Base-by-base conservation (phyloP, 2,113 vertebrate species). In the Saguinus imperator region DNA sequence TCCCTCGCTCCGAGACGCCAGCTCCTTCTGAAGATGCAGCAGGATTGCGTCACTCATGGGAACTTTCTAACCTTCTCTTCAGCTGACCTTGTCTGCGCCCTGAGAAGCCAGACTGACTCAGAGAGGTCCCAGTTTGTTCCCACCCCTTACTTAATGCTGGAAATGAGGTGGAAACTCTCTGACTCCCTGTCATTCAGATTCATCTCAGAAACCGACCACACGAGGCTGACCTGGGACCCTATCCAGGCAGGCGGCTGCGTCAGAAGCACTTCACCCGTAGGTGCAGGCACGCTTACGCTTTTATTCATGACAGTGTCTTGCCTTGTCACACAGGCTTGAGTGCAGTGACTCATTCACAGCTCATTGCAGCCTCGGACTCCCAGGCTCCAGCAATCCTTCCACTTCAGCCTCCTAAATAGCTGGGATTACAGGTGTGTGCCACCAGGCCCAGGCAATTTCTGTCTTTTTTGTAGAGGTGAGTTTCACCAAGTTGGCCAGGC, bases 41-140 rank as follows among this genome's bases (percentile, higher is more conserved):
- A 37, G 58, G 68, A 32, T 8, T 23, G 0, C 1, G 11, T 87
- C 92, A 48, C 61, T 48, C n/a, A 6, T 2, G 21, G 66, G 82
- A 87, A 87, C 83, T 20, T 9, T 1, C 1, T 29, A 43, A 87
- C 57, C 75, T 48, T 82, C 64, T 43, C 35, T 85, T 40, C 10
- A 0, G 21, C 82, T 82, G 91, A 48, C 66, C 66, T 57, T 0
- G 2, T 20, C 32, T 35, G 55, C n/a, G 84, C 10, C 32, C 13
- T 5, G 5, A 48, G 83, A 43, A 40, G 87, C 29, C 5, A 40
- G 64, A 2, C 68, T 94, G 95, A 89, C 83, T 88, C 94, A 89
- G 76, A 27, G 72, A 64, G 32, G 21, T 17, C 75, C 6, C 3
- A 11, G 32, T 12, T 27, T 20, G 32, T 17, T 27, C 32, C 58